These are phyloP conservation scores for Scylla paramamosain DNA, from an alignment of 1,140 invertebrate genomes.

Conservation along the genomic window DNA sequence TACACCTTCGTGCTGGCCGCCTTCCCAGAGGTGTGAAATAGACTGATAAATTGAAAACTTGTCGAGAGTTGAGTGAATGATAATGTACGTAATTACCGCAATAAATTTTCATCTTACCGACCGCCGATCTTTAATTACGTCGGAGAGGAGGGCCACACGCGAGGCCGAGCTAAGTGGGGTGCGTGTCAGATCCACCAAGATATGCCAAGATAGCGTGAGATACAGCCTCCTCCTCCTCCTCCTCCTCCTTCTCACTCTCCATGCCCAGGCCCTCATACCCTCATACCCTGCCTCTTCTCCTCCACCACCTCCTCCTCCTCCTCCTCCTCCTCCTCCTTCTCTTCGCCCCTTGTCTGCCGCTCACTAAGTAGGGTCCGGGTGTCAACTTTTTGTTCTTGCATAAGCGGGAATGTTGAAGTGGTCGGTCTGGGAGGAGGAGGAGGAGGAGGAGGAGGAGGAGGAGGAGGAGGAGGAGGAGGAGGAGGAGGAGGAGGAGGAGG, in stretches of 20 bases:
- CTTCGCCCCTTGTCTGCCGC: neutral
- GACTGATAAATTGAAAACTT: slow-evolving; percentile 76
- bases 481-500: neutral
- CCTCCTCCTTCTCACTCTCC: neutral
- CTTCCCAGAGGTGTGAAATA: slow-evolving; percentile 70
- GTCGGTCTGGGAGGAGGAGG: neutral
- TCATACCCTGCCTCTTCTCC: neutral
- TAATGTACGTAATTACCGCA: slow-evolving; percentile 71
- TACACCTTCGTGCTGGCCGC: slow-evolving; percentile 50
- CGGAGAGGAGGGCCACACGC: slow-evolving; percentile 62
- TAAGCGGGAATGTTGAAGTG: neutral
- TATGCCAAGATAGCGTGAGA: slow-evolving; percentile 32
- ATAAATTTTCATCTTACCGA: slow-evolving; percentile 74
- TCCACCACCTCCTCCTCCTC: slow-evolving; percentile 18
- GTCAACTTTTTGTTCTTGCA: neutral
- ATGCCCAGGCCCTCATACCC: too few relatives aligned
- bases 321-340: slow-evolving; percentile 6
- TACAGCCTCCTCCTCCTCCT: neutral
- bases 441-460: neutral
- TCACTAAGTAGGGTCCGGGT: neutral
- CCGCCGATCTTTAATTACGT: slow-evolving; percentile 73
- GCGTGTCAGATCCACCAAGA: slow-evolving; percentile 59
- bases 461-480: neutral
- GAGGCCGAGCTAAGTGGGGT: slow-evolving; percentile 60
- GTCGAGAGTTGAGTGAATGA: slow-evolving; percentile 75